Base-by-base conservation (phyloP, 2,888 invertebrate genomes). In the Temnothorax ravouxi region DNA sequence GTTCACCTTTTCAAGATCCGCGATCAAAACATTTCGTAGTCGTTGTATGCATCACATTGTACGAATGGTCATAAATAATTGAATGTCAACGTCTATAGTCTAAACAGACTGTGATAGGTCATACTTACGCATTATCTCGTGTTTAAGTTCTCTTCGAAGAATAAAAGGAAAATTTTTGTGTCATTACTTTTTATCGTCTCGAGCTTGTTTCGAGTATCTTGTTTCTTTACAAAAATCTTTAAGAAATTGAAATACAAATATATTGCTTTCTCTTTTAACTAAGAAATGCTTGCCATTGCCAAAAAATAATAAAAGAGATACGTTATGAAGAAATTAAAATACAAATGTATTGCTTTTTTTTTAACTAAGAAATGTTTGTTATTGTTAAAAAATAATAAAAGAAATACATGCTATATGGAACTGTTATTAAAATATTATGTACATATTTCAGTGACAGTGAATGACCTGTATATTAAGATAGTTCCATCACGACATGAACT, bases 1-100 rank as follows among this genome's bases (percentile, higher is more conserved):
- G 89, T 87, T 91, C 89, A 91, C 91, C 91, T 91, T 91, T 91
- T 82, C 85, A 85, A 82, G 75, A 86, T 88, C 85, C 85, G 75
- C 79, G 84, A 61, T 86, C 80, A 84, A 86, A 89, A 90, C 87
- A 89, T 91, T 89, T 88, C 81, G 76, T 72, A 64, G 75, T 38
- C 41, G 25, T 59, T 50, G 50, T 34, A 54, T 47, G 44, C 29
- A 25, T 50, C 61, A 18, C 41, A 52, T 59, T 66, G 47, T 44
- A 79, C 15, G 59, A 47, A 50, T 11, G 61, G 56, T 67, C 62
- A 21, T 86, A 83, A 85, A 81, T 86, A 80, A 85, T 80, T 62
- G 71, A 47, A 52, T 64, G 74, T 61, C 71, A 34, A 56, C 54
- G 25, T 75, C 21, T 59, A 71, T 44, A 44, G 25, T 75, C 21